Conservation (phyloP, 30 jellyfish, hydroid and myxozoan genomes). For the Haliclystus octoradiatus region DNA sequence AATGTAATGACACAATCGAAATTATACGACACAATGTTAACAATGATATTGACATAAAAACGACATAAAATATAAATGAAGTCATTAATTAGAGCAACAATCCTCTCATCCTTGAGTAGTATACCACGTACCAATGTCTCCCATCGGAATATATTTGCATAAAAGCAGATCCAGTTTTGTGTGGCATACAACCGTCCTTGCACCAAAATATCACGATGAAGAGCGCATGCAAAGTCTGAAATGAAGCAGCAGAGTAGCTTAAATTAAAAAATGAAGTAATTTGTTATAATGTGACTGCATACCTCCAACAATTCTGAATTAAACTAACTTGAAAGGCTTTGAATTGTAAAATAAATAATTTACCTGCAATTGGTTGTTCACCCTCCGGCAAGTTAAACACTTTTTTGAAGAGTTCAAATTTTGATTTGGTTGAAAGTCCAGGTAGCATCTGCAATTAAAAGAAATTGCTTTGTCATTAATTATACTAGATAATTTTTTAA, state of each 20-base stretch:
- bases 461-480: too few species aligned
- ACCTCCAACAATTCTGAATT: too few species aligned
- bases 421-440: slow-evolving; percentile 70
- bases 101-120: too few species aligned
- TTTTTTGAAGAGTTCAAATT: slow-evolving; percentile 65
- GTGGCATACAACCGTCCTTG: slow-evolving; percentile 87
- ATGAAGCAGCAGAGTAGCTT: neutral
- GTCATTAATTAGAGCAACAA: too few species aligned
- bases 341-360: neutral
- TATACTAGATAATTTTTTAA: too few species aligned
- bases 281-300: too few species aligned
- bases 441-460: slow-evolving; percentile 61
- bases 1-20: too few species aligned
- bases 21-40: too few species aligned
- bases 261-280: neutral
- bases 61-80: too few species aligned
- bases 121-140: slow-evolving; percentile 89
- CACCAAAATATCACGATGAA: slow-evolving; percentile 75
- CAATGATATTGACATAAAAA: too few species aligned
- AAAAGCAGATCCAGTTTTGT: slow-evolving; percentile 81
- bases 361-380: slow-evolving; percentile 69
- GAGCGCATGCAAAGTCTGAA: slow-evolving; percentile 88
- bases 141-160: slow-evolving; percentile 92
- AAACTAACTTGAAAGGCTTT: too few species aligned
- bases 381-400: slow-evolving; percentile 56